Percentiles rank a stretch among this genome's conserved stretches.
Conservation (phyloP, 2,888 invertebrate genomes). For the Auanema sp. region DNA sequence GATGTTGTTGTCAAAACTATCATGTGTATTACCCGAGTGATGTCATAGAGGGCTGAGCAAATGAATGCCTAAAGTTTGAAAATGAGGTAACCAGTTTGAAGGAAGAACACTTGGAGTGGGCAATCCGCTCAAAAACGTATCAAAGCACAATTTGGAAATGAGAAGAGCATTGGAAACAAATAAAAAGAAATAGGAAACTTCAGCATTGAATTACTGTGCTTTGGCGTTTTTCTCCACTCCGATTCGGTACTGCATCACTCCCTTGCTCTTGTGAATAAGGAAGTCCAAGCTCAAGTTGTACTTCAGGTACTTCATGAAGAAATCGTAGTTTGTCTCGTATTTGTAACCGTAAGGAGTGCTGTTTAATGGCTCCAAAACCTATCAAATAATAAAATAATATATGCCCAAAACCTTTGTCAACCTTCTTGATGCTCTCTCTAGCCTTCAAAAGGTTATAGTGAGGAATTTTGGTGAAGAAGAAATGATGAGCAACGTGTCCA, state of each 20-base stretch:
- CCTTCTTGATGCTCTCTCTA: constrained; percentile 48
- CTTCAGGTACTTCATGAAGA: constrained; percentile 53
- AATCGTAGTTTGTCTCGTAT: constrained; percentile 48
- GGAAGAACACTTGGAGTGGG: too few relatives aligned
- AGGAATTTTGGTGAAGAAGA: constrained; percentile 61
- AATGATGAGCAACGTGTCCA: constrained; percentile 60
- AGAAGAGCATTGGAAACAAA: not conserved
- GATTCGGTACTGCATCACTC: constrained; percentile 53
- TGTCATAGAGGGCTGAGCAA: too few relatives aligned
- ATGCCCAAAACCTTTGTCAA: not conserved
- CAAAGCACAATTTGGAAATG: constrained; percentile 2
- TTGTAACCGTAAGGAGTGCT: constrained; percentile 55
- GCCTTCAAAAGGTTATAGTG: constrained; percentile 60
- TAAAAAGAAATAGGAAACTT: not conserved
- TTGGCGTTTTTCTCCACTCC: constrained; percentile 28
- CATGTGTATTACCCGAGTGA: too few relatives aligned
- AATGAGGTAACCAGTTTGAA: too few relatives aligned
- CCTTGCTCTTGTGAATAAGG: constrained; percentile 56
- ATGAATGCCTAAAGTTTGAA: too few relatives aligned
- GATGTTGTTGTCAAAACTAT: too few relatives aligned
- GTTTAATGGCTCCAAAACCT: constrained; percentile 32
- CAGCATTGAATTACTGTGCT: not conserved
- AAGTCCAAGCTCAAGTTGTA: constrained; percentile 57
- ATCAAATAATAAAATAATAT: not conserved
- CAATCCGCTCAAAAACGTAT: too few relatives aligned